A percentile compares a stretch with the other conserved stretches of the same genome.
Evolutionary conservation across 1,140 invertebrate species (phyloP).

Genomic region (Yoshiicerus persimilis): DNA sequence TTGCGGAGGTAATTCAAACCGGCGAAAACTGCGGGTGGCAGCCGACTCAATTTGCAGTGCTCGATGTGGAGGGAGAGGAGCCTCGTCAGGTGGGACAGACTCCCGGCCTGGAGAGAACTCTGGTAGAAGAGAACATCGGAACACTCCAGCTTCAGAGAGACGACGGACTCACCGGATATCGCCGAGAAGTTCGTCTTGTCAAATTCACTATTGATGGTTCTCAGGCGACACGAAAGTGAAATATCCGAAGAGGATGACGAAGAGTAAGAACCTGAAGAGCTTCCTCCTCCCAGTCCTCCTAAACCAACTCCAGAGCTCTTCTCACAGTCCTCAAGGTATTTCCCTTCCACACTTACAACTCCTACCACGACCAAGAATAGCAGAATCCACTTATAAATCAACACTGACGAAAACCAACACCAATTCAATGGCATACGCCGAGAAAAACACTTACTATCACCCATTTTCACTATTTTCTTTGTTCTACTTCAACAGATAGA

Average conservation of each 20-base stretch:
- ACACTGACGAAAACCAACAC: not conserved
- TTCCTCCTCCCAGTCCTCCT: not conserved
- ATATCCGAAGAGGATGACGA: slow-evolving; percentile 59
- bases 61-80: slow-evolving; percentile 76
- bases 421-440: not conserved
- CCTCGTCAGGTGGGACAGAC: slow-evolving; percentile 75
- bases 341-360: slow-evolving; percentile 28
- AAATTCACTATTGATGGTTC: slow-evolving; percentile 77
- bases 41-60: slow-evolving; percentile 78
- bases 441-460: not conserved
- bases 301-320: slow-evolving; percentile 15
- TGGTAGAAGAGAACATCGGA: slow-evolving; percentile 71
- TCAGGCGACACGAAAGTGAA: slow-evolving; percentile 73
- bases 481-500: not conserved
- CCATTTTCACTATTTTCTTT: not conserved
- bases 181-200: slow-evolving; percentile 85
- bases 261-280: not conserved
- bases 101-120: slow-evolving; percentile 71
- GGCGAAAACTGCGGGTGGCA: slow-evolving; percentile 71
- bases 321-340: slow-evolving; percentile 44
- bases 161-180: slow-evolving; percentile 79
- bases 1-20: slow-evolving; percentile 75
- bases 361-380: not conserved
- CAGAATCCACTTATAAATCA: slow-evolving; percentile 2
- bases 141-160: slow-evolving; percentile 74